A percentile compares a stretch with the other conserved stretches of the same genome.
These are phyloP conservation scores for Pandemis corylana DNA, from an alignment of 2,888 invertebrate species.

Conservation along the genomic window DNA sequence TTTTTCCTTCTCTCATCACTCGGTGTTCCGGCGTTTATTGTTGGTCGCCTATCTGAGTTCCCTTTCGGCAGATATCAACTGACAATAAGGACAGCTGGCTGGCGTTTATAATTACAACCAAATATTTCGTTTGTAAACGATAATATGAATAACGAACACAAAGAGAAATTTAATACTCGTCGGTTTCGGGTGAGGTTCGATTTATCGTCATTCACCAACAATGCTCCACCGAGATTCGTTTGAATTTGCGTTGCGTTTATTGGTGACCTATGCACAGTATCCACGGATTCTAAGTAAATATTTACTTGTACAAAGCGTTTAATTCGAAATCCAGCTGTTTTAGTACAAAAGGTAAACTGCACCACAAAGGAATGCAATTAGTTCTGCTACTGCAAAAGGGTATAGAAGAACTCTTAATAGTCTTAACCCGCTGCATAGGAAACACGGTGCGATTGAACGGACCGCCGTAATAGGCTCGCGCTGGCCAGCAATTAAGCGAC, in stretches of 20 bases:
- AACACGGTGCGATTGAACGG: slow-evolving; percentile 28
- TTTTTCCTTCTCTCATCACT: background rate
- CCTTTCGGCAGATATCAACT: background rate
- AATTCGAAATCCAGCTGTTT: background rate
- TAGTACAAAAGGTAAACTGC: background rate
- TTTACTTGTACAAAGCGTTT: background rate
- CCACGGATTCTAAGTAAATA: too few relatives aligned
- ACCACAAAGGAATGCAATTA: slow-evolving; percentile 11
- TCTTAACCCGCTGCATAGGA: slow-evolving; percentile 22
- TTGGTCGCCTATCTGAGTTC: background rate
- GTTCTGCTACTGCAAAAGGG: background rate
- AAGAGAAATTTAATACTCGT: background rate
- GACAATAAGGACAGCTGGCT: background rate
- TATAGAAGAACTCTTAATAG: slow-evolving; percentile 10
- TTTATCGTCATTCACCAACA: background rate
- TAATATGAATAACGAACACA: background rate
- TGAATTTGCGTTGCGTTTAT: background rate
- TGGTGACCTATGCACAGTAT: background rate
- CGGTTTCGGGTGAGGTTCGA: background rate
- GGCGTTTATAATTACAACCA: background rate
- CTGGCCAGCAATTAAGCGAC: slow-evolving; percentile 32
- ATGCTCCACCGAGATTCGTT: background rate
- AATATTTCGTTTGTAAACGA: background rate
- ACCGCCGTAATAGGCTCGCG: slow-evolving; percentile 35
- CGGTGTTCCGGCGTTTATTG: background rate